Conservation (phyloP, 2,113 vertebrate genomes). For the Chloropsis hardwickii region DNA sequence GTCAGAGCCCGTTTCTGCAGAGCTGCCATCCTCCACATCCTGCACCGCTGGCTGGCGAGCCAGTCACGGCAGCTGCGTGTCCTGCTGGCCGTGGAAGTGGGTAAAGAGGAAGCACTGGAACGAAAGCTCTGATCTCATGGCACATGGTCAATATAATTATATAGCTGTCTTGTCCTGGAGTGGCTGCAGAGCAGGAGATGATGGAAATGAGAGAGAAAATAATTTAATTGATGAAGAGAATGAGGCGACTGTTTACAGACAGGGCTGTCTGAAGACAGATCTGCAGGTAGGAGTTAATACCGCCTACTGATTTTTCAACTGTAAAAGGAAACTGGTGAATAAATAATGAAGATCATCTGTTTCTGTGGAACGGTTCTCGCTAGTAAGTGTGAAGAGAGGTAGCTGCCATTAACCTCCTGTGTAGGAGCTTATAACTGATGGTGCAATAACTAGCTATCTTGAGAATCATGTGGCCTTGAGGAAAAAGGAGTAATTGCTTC, state of each 20-base stretch:
- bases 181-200: background rate
- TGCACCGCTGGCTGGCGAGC: background rate
- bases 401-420: background rate
- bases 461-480: background rate
- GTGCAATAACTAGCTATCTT: background rate
- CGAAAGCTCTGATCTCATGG: background rate
- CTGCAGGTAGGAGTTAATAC: background rate
- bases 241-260: background rate
- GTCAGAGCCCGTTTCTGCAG: background rate
- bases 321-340: background rate
- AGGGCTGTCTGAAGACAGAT: background rate
- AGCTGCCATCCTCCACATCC: background rate
- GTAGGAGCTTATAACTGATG: background rate
- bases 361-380: background rate
- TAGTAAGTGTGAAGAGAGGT: background rate
- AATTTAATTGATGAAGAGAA: background rate
- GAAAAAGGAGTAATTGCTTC: background rate
- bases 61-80: rapidly evolving
- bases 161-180: background rate
- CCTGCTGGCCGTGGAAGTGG: too few relatives aligned
- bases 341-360: background rate
- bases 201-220: background rate
- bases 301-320: background rate
- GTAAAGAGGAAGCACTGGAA: background rate
- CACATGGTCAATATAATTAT: background rate